Base-by-base conservation (phyloP, 2,888 invertebrate species). In the Phengaris alcon region DNA sequence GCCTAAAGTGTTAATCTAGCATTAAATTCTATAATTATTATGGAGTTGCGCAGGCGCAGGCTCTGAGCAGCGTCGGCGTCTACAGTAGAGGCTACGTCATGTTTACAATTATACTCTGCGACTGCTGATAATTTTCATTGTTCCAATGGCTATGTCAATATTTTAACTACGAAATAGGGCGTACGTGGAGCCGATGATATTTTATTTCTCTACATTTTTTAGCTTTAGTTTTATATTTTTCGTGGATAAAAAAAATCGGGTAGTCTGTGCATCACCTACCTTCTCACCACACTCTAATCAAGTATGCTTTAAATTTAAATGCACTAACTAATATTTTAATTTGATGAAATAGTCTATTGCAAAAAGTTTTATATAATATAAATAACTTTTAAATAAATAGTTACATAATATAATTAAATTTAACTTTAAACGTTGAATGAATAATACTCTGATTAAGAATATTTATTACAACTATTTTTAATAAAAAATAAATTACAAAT, bases 131-230 rank as follows among this genome's bases (percentile, higher is more conserved):
- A 75, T 75, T 84, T 75, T 75, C 84, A 88, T 88, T 87, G 87
- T 89, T 88, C 85, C 85, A 83, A 83, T 82, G 82, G 83, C 84
- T 83, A 80, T 86, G 85, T 90, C 86, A 89, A 90, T 83, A 88
- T 77, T 75, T 83, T 82, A 84, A 81, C 82, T 78, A 74, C 77
- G 79, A 78, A 82, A n/a, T 59, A 69, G 6, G 13, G 64, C 73
- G 52, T 78, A 78, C 74, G 78, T 89, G 77, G 90, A 88, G 85
- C 79, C 76, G 82, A 70, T 0, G 6, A 0, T 48, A 48, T 46
- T n/a, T 69, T n/a, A 48, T 69, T 69, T 1, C n/a, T 15, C 10
- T 48, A 69, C 9, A 48, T 48, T 48, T 48, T 48, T 48, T n/a
- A n/a, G n/a, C n/a, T n/a, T n/a, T n/a, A n/a, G n/a, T n/a, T n/a